phyloP scores from a whole-genome alignment of 2,797 vertebrate genomes.

The Sciurus vulgaris region DNA sequence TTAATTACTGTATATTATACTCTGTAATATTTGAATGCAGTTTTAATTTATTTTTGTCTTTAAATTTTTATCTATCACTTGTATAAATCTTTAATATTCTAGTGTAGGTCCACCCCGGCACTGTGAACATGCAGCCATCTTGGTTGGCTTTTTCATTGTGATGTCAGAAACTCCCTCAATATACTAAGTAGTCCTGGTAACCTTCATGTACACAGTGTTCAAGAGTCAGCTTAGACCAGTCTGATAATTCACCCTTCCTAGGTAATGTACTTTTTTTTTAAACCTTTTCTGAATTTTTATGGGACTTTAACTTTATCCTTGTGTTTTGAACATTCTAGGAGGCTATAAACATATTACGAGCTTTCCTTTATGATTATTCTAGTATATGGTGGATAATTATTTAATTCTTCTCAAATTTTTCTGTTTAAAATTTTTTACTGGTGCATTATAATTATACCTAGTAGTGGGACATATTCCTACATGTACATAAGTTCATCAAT shows the following conservation, averaged over 20 bases:
- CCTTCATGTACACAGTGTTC: background rate
- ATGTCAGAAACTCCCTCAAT: background rate
- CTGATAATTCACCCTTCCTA: background rate
- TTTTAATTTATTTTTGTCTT: background rate
- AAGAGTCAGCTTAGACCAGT: background rate
- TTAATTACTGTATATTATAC: background rate
- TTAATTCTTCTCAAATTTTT: no score
- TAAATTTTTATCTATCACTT: background rate
- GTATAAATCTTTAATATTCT: background rate
- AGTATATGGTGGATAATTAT: no score
- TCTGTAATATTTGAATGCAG: background rate
- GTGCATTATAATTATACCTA: no score
- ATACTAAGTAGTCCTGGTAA: background rate
- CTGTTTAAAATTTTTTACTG: no score
- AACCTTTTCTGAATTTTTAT: no score
- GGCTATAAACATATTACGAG: no score
- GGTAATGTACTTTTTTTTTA: background rate
- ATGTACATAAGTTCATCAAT: no score
- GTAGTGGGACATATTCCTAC: no score
- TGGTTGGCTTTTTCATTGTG: background rate
- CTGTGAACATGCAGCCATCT: background rate
- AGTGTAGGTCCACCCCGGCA: background rate
- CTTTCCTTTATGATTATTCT: no score
- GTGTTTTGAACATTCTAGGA: no score
- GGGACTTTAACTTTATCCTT: no score